phyloP scores from a whole-genome alignment of 2,888 invertebrate species.

The Cephus spinipes region DNA sequence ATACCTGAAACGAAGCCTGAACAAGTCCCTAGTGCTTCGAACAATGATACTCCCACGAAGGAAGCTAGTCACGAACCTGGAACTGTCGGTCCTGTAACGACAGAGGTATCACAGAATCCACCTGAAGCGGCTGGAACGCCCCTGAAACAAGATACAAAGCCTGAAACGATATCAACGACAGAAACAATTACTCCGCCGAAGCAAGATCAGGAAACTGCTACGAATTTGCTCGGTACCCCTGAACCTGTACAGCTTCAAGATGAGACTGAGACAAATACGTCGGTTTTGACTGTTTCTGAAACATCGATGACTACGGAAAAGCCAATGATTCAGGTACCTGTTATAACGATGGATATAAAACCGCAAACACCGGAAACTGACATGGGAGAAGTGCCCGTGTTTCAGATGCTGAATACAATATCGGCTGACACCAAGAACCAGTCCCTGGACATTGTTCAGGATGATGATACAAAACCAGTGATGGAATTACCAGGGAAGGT shows the following conservation, averaged over 20 bases:
- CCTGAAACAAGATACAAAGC: neutral
- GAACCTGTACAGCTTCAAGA: neutral
- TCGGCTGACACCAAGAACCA: slow-evolving; percentile 32
- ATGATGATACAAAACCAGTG: neutral
- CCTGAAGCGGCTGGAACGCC: neutral
- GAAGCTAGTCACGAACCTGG: neutral
- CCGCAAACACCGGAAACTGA: slow-evolving; percentile 40
- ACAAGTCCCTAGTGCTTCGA: neutral
- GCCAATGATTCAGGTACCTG: slow-evolving; percentile 61
- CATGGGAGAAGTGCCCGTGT: slow-evolving; percentile 44
- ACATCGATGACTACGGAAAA: slow-evolving; percentile 37
- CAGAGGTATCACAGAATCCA: neutral
- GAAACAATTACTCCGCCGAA: neutral
- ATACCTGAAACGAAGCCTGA: neutral
- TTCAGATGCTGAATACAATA: slow-evolving; percentile 53
- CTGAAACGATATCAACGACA: neutral
- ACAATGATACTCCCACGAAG: neutral
- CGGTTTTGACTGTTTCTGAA: neutral
- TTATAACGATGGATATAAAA: slow-evolving; percentile 56
- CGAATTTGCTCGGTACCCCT: neutral
- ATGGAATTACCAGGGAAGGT: neutral
- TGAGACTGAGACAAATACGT: neutral
- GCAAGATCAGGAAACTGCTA: neutral
- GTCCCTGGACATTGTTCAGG: neutral
- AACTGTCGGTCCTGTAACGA: neutral